Conservation (phyloP, 2,797 vertebrate species). For the Dendrocincla fuliginosa region DNA sequence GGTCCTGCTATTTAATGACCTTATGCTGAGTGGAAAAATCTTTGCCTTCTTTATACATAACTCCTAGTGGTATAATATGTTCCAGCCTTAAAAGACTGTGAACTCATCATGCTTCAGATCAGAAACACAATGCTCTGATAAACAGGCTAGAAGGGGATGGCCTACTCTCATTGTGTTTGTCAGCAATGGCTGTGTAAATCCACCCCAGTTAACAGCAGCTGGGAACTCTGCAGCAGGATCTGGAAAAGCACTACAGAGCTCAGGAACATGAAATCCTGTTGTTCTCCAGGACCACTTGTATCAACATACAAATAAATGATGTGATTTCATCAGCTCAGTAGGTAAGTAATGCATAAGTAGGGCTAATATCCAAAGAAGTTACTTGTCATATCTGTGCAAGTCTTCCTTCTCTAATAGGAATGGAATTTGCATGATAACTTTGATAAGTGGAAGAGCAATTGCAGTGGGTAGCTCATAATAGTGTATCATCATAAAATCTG, state of each 20-base stretch:
- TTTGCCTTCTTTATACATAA: neutral
- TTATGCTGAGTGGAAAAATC: neutral
- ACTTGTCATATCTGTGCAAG: neutral
- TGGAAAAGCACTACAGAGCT: neutral
- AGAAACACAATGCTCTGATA: neutral
- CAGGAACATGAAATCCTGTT: accelerated
- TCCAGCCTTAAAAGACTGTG: neutral
- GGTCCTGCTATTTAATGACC: neutral
- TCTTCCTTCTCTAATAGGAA: constrained; percentile 20
- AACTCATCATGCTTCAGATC: neutral
- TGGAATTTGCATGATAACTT: neutral
- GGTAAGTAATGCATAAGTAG: neutral
- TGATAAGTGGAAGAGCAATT: neutral
- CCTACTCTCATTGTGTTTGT: neutral
- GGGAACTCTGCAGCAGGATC: neutral
- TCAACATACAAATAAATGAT: neutral
- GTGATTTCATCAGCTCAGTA: neutral
- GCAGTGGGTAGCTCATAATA: neutral
- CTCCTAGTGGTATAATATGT: neutral
- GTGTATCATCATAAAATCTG: neutral
- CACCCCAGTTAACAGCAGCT: neutral
- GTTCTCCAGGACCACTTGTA: neutral
- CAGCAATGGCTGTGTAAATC: neutral
- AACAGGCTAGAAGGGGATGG: neutral
- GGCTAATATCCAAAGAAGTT: neutral